phyloP scores from a whole-genome alignment of 2,888 invertebrate species.

The Deladenus siricidicola region DNA sequence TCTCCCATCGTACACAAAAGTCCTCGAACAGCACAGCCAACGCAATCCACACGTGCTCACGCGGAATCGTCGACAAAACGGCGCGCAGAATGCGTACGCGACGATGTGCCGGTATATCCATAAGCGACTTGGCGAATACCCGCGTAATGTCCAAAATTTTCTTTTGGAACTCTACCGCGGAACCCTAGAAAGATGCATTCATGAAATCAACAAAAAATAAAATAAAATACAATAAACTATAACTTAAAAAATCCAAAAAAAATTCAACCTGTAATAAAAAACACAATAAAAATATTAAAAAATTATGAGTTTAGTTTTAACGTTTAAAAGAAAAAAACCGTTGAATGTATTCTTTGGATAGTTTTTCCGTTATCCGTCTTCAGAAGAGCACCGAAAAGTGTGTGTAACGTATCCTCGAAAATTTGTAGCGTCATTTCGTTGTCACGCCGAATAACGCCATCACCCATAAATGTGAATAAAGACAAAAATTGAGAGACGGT shows the following conservation, averaged over 20 bases:
- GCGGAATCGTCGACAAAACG: slow-evolving; percentile 35
- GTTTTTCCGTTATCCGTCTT: too few species aligned
- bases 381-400: slow-evolving; percentile 41
- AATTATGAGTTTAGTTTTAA: too few species aligned
- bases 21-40: slow-evolving; percentile 56
- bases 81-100: slow-evolving; percentile 57
- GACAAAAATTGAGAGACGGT: slow-evolving; percentile 88
- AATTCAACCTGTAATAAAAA: background rate
- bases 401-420: slow-evolving; percentile 42
- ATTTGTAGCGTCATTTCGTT: slow-evolving; percentile 46
- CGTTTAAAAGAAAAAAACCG: too few species aligned
- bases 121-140: slow-evolving; percentile 80
- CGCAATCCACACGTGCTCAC: slow-evolving; percentile 56
- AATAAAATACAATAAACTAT: too few species aligned
- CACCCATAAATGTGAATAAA: slow-evolving; percentile 95
- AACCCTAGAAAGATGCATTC: background rate
- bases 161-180: slow-evolving; percentile 12
- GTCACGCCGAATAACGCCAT: slow-evolving; percentile 66
- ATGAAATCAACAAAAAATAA: slow-evolving; percentile 6
- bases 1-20: slow-evolving; percentile 53
- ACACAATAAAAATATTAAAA: background rate
- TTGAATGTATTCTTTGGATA: too few species aligned
- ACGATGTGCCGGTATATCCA: slow-evolving; percentile 87
- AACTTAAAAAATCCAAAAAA: too few species aligned
- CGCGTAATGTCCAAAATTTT: slow-evolving; percentile 61